Evolutionary conservation across 2,113 vertebrate species (phyloP), one percentile per base, ranked within the genome.

Genomic region (Oceanites oceanicus): DNA sequence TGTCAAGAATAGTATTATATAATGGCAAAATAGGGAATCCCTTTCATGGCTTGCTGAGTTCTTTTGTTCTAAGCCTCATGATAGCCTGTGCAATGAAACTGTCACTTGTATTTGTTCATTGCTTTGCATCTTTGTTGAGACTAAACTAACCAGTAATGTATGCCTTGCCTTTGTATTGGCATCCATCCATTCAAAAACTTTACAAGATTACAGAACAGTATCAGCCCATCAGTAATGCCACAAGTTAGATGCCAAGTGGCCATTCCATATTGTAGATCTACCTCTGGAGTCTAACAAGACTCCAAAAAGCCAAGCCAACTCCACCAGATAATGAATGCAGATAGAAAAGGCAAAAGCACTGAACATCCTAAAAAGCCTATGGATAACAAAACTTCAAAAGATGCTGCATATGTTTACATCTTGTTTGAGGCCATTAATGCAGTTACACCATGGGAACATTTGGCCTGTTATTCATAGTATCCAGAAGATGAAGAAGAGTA

Each of bases 401-500:
- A 56, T 55, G 23, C 61, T 88, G 80, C 58, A 55, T 76, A 67
- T 38, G 29, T 67, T 95, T 92, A 78, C 61, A 53, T 87, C 91
- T 72, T 89, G 49, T 71, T 82, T 65, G 66, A 92, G 38, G 67
- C 44, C 45, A 76, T 89, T 91, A 92, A 89, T 86, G 86, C 70
- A 92, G 91, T 58, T 96, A 91, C 89, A 89, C 83, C 84, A 89
- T 20, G 32, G 45, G 29, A 89, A 81, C 53, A 49, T 81, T 93
- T 95, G 88, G 88, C 25, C 88, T 68, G 61, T 94, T 95, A 91
- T 84, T 94, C 77, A 61, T 89, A 59, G 92, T 61, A 91, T 22
- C 34, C 83, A 92, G 87, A 78, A 88, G 73, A 95, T 55, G 78
- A 95, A 90, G 71, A 95, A 74, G 90, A 95, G 83, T 61, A 94